These are phyloP conservation scores for Morone chrysops DNA, from an alignment of 2,113 vertebrate species.

Conservation along the genomic window DNA sequence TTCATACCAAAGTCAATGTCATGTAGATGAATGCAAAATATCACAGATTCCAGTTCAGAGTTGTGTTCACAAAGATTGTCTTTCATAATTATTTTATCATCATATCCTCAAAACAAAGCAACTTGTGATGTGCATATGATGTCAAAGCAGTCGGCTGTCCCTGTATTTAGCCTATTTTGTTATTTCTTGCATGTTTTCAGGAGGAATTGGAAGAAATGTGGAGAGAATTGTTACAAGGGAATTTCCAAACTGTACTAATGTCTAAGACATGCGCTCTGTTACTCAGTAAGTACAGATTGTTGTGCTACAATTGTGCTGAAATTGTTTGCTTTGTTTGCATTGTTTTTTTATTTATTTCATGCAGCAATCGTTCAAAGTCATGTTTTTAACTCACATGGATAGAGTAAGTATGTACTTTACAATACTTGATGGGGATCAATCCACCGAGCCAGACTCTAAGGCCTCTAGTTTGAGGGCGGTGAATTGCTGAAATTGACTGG, in stretches of 20 bases:
- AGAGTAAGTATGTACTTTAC: slow-evolving; percentile 58
- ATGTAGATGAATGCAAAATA: slow-evolving; percentile 18
- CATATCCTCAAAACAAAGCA: background rate
- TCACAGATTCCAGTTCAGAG: background rate
- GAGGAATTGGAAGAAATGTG: slow-evolving; percentile 89
- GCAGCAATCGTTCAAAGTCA: slow-evolving; percentile 56
- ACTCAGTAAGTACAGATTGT: slow-evolving; percentile 73
- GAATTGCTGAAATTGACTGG: slow-evolving; percentile 43
- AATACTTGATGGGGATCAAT: slow-evolving; percentile 44
- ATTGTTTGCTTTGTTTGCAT: slow-evolving; percentile 60
- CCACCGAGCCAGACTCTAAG: slow-evolving; percentile 27
- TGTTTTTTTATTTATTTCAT: slow-evolving; percentile 41
- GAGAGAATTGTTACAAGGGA: slow-evolving; percentile 93
- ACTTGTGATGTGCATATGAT: slow-evolving; percentile 22
- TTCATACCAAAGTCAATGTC: background rate
- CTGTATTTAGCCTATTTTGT: slow-evolving; percentile 31
- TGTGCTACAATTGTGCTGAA: slow-evolving; percentile 69
- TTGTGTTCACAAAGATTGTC: background rate
- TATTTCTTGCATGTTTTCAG: slow-evolving; percentile 79
- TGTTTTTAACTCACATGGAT: slow-evolving; percentile 57
- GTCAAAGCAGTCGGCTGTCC: slow-evolving; percentile 8
- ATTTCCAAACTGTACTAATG: slow-evolving; percentile 98
- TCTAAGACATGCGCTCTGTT: slow-evolving; percentile 83
- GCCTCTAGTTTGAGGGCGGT: slow-evolving; percentile 44
- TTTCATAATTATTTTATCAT: background rate